These are phyloP conservation scores for Harpegnathos saltator DNA, from an alignment of 1,140 invertebrate genomes.

Conservation along the genomic window DNA sequence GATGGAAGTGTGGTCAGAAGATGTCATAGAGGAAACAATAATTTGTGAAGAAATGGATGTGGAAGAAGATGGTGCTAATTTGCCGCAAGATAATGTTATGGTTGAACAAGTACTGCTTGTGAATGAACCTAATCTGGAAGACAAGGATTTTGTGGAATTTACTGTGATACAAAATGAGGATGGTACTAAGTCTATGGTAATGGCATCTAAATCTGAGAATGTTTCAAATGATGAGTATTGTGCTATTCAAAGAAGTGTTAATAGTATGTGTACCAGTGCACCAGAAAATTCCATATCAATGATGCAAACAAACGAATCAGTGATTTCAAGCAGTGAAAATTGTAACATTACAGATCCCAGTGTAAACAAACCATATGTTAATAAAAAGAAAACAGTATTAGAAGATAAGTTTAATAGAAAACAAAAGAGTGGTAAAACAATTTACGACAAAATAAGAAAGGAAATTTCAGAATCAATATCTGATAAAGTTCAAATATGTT, in stretches of 20 bases:
- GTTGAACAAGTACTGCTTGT: conserved; percentile 78
- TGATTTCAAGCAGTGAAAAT: conserved; percentile 28
- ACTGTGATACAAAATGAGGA: conserved; percentile 80
- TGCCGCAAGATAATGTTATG: conserved; percentile 66
- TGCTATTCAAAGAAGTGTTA: conserved; percentile 66
- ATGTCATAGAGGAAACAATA: conserved; percentile 83
- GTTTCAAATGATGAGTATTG: conserved; percentile 59
- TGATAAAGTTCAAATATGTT: conserved; percentile 9
- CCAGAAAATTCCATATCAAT: conserved; percentile 53
- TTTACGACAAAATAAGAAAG: conserved; percentile 37
- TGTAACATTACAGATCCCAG: conserved; percentile 23
- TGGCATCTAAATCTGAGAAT: conserved; percentile 52
- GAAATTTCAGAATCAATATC: conserved; percentile 39
- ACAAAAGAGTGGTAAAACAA: conserved; percentile 18
- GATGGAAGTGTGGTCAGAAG: conserved; percentile 76
- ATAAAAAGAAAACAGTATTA: conserved; percentile 31
- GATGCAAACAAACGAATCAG: conserved; percentile 42
- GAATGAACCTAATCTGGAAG: conserved; percentile 71
- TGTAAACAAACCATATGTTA: conserved; percentile 49
- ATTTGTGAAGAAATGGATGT: conserved; percentile 84
- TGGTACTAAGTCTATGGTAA: conserved; percentile 75
- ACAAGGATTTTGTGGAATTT: conserved; percentile 78
- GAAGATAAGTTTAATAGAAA: conserved; percentile 9
- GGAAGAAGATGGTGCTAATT: conserved; percentile 68
- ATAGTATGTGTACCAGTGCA: conserved; percentile 67